A percentile compares a stretch with the other conserved stretches of the same genome.
Conservation (phyloP, 2,888 invertebrate genomes). For the Coecobrya sp. region DNA sequence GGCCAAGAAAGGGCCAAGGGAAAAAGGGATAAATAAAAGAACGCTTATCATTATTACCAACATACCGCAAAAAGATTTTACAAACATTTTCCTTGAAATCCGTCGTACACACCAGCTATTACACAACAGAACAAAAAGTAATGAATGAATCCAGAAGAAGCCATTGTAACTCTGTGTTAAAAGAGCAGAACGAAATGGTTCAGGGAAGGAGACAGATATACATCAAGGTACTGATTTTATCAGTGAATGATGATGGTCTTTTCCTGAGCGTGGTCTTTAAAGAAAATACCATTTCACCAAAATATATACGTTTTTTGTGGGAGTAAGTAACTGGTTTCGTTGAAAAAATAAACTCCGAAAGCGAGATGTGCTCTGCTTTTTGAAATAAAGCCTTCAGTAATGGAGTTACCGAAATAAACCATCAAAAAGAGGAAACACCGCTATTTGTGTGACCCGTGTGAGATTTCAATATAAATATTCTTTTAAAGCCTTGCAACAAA, state of each 20-base stretch:
- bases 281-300: slow-evolving; percentile 1
- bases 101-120: background rate
- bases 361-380: background rate
- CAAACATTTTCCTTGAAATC: background rate
- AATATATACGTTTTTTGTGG: background rate
- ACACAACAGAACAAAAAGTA: background rate
- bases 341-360: background rate
- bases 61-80: slow-evolving; percentile 10
- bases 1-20: background rate
- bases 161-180: slow-evolving; percentile 7
- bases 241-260: slow-evolving; percentile 64
- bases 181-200: slow-evolving; percentile 12
- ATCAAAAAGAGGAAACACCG: background rate
- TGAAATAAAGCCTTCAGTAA: slow-evolving; percentile 16
- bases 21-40: background rate
- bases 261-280: slow-evolving; percentile 2
- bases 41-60: background rate
- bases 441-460: slow-evolving; percentile 1
- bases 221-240: slow-evolving; percentile 64
- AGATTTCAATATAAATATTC: slow-evolving; percentile 13
- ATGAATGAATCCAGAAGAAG: slow-evolving; percentile 22
- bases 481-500: slow-evolving; percentile 13
- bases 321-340: background rate
- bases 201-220: slow-evolving; percentile 30
- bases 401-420: slow-evolving; percentile 8